Conservation (phyloP, 2,113 vertebrate genomes). For the Labrus mixtus region DNA sequence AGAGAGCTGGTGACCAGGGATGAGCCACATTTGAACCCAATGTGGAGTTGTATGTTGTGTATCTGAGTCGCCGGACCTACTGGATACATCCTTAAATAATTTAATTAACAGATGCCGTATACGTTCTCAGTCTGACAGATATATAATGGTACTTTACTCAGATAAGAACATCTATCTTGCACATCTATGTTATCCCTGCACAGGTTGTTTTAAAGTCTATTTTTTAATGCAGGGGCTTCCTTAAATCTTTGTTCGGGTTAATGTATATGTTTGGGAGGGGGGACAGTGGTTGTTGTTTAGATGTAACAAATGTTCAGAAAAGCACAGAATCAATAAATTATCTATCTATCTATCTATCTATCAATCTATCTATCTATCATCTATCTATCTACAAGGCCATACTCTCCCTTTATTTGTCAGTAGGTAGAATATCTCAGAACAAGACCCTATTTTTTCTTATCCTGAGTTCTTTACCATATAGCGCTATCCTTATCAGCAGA, state of each 20-base stretch:
- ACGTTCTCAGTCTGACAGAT: background rate
- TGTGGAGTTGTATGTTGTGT: background rate
- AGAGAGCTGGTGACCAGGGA: background rate
- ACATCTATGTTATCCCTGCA: too few species aligned
- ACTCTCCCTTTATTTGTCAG: constrained; percentile 6
- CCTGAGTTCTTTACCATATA: background rate
- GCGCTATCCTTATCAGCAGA: background rate
- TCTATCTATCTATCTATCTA: too few species aligned
- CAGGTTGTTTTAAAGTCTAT: too few species aligned
- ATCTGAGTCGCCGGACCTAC: constrained; percentile 1
- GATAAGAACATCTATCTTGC: too few species aligned
- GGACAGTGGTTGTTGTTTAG: too few species aligned
- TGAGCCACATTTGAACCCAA: constrained; percentile 6
- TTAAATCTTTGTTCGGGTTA: too few species aligned
- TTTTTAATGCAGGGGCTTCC: too few species aligned
- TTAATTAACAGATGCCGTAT: constrained; percentile 32
- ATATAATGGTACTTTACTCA: background rate
- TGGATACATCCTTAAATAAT: constrained; percentile 7
- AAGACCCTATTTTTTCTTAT: too few species aligned
- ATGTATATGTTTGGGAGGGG: too few species aligned
- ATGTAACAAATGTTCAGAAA: too few species aligned
- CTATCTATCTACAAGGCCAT: background rate
- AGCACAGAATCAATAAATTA: too few species aligned
- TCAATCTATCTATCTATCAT: too few species aligned
- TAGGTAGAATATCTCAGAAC: background rate